Base-by-base conservation (phyloP, 2,888 invertebrate genomes). In the Carterocephalus palaemon region DNA sequence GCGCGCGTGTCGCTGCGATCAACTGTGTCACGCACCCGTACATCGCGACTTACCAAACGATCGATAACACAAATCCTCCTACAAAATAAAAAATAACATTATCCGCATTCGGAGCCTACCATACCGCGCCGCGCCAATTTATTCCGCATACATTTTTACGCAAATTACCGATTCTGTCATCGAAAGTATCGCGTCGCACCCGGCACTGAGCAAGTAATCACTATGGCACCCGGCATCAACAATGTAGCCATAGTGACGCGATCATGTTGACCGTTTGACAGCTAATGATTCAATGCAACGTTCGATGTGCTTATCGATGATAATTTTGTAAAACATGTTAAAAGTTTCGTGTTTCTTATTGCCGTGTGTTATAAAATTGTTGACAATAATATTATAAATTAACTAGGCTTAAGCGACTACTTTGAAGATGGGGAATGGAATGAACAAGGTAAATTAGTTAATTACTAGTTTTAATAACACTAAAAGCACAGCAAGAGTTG, bases 341-440 rank as follows among this genome's bases (percentile, higher is more conserved):
- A 54, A 57, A 59, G 51, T 67, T 64, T 54, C 61, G 62, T 62
- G 63, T 64, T 66, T 67, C 56, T 70, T 60, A 34, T 53, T 52
- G 38, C 28, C 39, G 38, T 58, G 36, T 43, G 7, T 62, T 67
- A 55, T 56, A 67, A 57, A 53, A 48, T 66, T 61, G 56, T 51
- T 60, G 71, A 74, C 73, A 75, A 76, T 77, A 78, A 70, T 68
- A 49, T 62, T 67, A 48, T 60, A 63, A 50, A 45, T 40, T 55
- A 64, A 64, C 47, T 51, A 62, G 54, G 56, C 51, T 56, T 60
- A 61, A 17, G 3, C n/a, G 9, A 19, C 10, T 6, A 29, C 57
- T 54, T 53, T 48, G 59, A 57, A 68, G 58, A 77, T 95, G 94
- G 95, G 95, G 85, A 94, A 95, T 92, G 95, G 95, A 83, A 95